Conservation (phyloP, 2,797 vertebrate genomes). For the Peromyscus eremicus region DNA sequence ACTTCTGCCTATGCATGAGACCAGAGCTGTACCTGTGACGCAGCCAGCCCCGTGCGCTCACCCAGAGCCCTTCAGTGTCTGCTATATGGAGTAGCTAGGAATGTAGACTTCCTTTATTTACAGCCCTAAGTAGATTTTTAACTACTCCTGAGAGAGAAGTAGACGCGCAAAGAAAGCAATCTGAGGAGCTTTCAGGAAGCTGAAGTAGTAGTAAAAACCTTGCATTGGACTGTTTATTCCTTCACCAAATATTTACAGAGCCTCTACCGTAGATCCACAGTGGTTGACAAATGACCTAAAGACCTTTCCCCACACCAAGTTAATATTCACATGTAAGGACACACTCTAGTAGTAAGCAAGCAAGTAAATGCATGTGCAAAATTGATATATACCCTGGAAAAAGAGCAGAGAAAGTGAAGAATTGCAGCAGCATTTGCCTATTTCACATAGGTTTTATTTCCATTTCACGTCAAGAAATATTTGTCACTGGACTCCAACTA, state of each 20-base stretch:
- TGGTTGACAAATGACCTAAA: not conserved
- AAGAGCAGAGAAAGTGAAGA: not conserved
- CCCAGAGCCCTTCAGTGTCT: not conserved
- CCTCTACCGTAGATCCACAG: not conserved
- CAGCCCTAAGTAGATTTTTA: conserved; percentile 55
- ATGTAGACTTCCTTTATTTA: conserved; percentile 56
- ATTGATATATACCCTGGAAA: not conserved
- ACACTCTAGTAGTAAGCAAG: not conserved
- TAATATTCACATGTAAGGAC: not conserved
- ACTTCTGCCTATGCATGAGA: too few species aligned
- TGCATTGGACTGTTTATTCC: conserved; percentile 37
- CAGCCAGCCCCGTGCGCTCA: not conserved
- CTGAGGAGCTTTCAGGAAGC: not conserved
- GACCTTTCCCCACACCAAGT: not conserved
- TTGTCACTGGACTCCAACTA: not conserved
- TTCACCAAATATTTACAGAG: conserved; percentile 35
- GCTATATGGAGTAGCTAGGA: not conserved
- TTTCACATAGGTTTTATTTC: not conserved
- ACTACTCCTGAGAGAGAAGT: conserved; percentile 69
- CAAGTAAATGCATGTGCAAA: not conserved
- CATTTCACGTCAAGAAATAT: not conserved
- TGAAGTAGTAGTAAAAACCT: conserved; percentile 27
- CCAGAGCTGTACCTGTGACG: too few species aligned
- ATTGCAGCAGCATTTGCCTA: not conserved
- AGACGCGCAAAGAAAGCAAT: conserved; percentile 45